These are phyloP conservation scores for Laupala kohalensis DNA, from an alignment of 1,140 invertebrate genomes.

Conservation along the genomic window DNA sequence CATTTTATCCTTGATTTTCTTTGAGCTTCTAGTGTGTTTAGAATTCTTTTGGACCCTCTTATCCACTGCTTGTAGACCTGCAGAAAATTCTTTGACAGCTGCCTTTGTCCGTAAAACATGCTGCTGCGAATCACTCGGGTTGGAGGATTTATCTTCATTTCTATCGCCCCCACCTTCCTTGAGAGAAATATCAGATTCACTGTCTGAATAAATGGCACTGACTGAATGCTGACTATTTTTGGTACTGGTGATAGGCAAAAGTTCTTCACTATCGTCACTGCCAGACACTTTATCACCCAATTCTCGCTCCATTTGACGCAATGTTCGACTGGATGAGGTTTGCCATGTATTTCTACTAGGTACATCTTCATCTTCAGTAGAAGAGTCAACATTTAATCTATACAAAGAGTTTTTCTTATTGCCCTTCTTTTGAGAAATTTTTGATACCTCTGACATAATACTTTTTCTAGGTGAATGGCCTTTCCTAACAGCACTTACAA, in stretches of 20 bases:
- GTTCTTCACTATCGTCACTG: constrained; percentile 53
- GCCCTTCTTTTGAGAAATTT: constrained; percentile 3
- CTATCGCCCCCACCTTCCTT: constrained; percentile 25
- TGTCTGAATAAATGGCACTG: constrained; percentile 59
- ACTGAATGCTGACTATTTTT: constrained; percentile 25
- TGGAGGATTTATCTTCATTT: constrained; percentile 35
- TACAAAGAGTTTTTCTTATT: constrained; percentile 17
- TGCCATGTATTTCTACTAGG: constrained; percentile 23
- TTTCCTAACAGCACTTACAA: neutral
- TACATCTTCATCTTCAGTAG: constrained; percentile 39
- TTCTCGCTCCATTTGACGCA: constrained; percentile 59
- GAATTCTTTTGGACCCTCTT: constrained; percentile 32
- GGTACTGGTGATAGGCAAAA: constrained; percentile 42
- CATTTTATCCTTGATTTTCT: constrained; percentile 29
- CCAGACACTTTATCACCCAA: constrained; percentile 27
- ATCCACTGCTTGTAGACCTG: constrained; percentile 18
- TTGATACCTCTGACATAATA: constrained; percentile 11
- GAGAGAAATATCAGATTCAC: constrained; percentile 38
- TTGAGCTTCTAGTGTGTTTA: constrained; percentile 17
- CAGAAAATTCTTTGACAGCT: constrained; percentile 65
- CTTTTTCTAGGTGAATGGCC: neutral
- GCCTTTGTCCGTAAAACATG: constrained; percentile 58
- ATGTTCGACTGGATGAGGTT: constrained; percentile 35
- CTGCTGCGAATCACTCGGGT: constrained; percentile 28
- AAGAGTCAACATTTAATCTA: constrained; percentile 36